These are phyloP conservation scores for Phoxinus phoxinus DNA, from an alignment of 2,113 vertebrate species.

Conservation along the genomic window DNA sequence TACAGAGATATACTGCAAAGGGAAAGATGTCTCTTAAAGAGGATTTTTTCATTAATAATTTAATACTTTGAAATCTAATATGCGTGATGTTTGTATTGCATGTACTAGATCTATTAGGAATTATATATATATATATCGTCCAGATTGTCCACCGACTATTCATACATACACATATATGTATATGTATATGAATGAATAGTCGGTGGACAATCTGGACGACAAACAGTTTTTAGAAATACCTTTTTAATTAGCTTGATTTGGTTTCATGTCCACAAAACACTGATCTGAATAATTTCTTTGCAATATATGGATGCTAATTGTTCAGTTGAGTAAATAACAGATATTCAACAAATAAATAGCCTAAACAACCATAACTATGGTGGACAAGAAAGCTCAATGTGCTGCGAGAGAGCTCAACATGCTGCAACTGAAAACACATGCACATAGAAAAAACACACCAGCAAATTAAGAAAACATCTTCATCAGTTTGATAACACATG, in stretches of 20 bases:
- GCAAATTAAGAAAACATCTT: no score
- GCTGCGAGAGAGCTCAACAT: no score
- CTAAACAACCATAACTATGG: neutral
- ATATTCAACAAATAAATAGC: neutral
- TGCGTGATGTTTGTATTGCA: neutral
- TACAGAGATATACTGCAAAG: slow-evolving; percentile 3
- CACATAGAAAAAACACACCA: no score
- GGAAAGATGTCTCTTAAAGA: neutral
- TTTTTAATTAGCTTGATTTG: neutral
- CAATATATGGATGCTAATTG: neutral
- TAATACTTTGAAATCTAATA: neutral
- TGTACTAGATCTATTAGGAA: neutral
- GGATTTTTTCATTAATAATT: neutral
- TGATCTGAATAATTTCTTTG: neutral
- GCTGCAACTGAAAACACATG: no score
- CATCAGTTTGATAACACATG: no score
- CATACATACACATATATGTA: no score
- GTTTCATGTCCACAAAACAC: neutral
- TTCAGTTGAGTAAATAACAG: neutral
- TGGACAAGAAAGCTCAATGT: no score
- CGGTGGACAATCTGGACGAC: neutral
- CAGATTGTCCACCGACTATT: no score
- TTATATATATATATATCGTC: neutral
- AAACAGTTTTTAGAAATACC: neutral
- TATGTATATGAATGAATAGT: neutral